Conservation (phyloP, 2,888 invertebrate species). For the Lucinisca nassula region DNA sequence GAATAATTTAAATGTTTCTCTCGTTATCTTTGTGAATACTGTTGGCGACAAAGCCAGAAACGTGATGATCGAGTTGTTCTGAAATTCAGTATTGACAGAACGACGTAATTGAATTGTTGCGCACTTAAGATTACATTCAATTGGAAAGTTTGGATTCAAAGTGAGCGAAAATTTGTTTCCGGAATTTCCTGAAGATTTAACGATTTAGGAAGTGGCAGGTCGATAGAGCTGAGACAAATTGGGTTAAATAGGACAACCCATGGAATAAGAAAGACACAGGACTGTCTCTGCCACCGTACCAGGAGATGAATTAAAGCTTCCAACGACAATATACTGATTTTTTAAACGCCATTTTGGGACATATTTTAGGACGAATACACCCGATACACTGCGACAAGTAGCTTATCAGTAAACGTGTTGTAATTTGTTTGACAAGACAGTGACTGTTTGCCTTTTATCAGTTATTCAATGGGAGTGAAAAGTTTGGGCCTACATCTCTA, state of each 20-base stretch:
- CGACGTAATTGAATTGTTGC: not conserved
- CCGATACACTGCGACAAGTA: not conserved
- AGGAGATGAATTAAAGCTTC: not conserved
- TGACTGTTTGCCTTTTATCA: not conserved
- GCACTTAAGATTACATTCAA: conserved; percentile 2
- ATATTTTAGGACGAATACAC: not conserved
- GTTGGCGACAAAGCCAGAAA: not conserved
- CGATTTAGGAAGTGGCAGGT: not conserved
- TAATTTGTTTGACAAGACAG: not conserved
- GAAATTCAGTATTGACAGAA: not conserved
- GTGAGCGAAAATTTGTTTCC: not conserved
- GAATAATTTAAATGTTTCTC: not conserved
- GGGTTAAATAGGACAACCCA: not conserved
- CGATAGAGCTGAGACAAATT: not conserved
- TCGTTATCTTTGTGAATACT: not conserved
- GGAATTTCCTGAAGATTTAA: not conserved
- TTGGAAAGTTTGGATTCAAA: conserved; percentile 1
- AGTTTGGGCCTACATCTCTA: not conserved
- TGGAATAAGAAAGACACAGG: not conserved
- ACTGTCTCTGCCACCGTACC: not conserved
- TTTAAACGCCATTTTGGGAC: not conserved
- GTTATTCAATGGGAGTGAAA: not conserved
- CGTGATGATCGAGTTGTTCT: not conserved
- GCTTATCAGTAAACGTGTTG: not conserved
- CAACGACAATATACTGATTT: not conserved